Evolutionary conservation across 2,113 vertebrate genomes (phyloP).

Genomic region (Stegostoma tigrinum): DNA sequence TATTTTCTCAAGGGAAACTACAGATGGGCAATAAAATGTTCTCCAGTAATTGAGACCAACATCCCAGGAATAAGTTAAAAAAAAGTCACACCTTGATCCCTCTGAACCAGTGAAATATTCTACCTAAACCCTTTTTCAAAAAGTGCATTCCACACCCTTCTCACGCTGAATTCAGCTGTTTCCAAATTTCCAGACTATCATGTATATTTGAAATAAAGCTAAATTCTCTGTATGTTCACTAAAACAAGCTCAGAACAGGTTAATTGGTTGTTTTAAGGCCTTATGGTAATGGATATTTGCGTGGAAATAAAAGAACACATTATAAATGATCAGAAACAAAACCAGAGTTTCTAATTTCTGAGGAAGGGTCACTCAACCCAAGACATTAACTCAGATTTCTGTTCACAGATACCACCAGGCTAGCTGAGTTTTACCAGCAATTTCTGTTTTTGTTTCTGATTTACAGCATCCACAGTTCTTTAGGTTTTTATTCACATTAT

Average conservation of each 20-base stretch:
- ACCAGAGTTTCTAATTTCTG: neutral
- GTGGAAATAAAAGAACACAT: neutral
- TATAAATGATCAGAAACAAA: neutral
- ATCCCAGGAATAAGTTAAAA: no score
- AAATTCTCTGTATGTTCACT: neutral
- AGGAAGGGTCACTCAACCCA: no score
- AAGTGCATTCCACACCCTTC: neutral
- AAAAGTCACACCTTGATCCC: no score
- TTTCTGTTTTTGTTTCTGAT: no score
- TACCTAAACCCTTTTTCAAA: neutral
- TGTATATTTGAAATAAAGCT: neutral
- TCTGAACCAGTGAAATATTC: no score
- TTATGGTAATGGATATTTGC: neutral
- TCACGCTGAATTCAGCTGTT: neutral
- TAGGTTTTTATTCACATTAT: neutral
- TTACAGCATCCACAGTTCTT: no score
- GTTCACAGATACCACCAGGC: no score
- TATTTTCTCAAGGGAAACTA: no score
- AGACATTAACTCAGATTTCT: no score
- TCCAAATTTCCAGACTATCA: neutral
- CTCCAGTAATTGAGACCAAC: no score
- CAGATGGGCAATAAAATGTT: no score
- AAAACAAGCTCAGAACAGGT: neutral
- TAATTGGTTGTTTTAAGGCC: neutral
- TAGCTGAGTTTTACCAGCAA: no score